Base-by-base conservation (phyloP, 2,113 vertebrate species). In the Smithornis capensis region DNA sequence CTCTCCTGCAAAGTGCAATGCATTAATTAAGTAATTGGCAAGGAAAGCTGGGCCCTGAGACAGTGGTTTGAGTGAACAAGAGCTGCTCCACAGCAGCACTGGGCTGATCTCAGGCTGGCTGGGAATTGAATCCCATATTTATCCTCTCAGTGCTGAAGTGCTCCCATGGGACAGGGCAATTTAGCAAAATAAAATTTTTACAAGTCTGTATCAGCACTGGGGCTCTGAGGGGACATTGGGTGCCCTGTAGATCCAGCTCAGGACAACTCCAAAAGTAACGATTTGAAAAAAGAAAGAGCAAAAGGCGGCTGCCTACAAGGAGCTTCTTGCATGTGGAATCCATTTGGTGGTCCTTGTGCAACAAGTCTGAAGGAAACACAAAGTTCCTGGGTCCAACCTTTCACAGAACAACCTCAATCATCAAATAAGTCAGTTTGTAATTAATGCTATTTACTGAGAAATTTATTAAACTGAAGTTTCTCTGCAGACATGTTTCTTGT, bases 361-460 rank as follows among this genome's bases (percentile, higher is more conserved):
- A 25, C 49, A 56, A 82, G 12, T 29, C 75, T 67, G 52, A 65
- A 78, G 37, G 45, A 77, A 87, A 33, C 4, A 4, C 0, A 4
- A 35, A 70, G 22, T 77, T 74, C n/a, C 9, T 4, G 8, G 18
- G n/a, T 44, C 42, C 23, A 14, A 4, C 8, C 19, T 77, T 74
- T 83, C 76, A 31, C 6, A 14, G 45, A 42, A 42, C 33, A 81
- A 49, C 64, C 73, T 40, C 68, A 70, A 13, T 42, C 60, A 70
- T 67, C 88, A 75, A 38, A 59, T 44, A 64, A 56, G 64, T 42
- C 73, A 67, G 24, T 23, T 60, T 64, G 55, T 37, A 89, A 90
- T 93, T 83, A 74, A 68, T 77, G 67, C 22, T 35, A 69, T 86
- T 83, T 93, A 81, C 27, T 38, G 64, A 93, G 79, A 67, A 78